phyloP scores from a whole-genome alignment of 1,140 invertebrate genomes.

The Hyles euphorbiae region DNA sequence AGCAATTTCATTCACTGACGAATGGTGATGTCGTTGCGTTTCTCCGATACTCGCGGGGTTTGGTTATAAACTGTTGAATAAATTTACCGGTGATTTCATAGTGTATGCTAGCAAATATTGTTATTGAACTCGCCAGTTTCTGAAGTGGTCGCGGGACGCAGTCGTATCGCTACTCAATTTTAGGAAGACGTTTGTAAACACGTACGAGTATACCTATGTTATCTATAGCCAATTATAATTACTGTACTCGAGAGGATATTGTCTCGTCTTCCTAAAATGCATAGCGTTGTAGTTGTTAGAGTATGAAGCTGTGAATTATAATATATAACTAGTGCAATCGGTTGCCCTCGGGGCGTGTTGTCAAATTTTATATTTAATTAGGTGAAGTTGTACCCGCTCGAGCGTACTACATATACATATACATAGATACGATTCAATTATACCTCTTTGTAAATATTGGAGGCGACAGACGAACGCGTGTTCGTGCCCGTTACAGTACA shows the following conservation, averaged over 20 bases:
- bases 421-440: conserved; percentile 1
- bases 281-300: conserved; percentile 27
- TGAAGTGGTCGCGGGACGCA: not conserved
- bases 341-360: conserved; percentile 39
- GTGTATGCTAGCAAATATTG: too few species aligned
- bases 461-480: too few species aligned
- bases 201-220: too few species aligned
- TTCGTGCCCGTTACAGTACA: too few species aligned
- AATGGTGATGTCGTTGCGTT: too few species aligned
- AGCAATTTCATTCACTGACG: too few species aligned
- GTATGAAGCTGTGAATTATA: conserved; percentile 27
- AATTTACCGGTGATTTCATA: too few species aligned
- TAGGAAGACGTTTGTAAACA: not conserved
- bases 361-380: conserved; percentile 35
- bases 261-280: conserved; percentile 19
- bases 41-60: too few species aligned
- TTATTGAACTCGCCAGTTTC: too few species aligned
- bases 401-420: not conserved
- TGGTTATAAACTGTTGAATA: too few species aligned
- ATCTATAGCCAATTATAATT: too few species aligned
- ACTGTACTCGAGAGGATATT: too few species aligned
- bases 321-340: conserved; percentile 50
- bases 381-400: conserved; percentile 22
- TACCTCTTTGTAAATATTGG: conserved; percentile 12
- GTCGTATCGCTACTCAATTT: not conserved